A percentile compares a stretch with the other conserved stretches of the same genome.
These are phyloP conservation scores for Pedionomus torquatus DNA, from an alignment of 2,113 vertebrate species.

Conservation along the genomic window DNA sequence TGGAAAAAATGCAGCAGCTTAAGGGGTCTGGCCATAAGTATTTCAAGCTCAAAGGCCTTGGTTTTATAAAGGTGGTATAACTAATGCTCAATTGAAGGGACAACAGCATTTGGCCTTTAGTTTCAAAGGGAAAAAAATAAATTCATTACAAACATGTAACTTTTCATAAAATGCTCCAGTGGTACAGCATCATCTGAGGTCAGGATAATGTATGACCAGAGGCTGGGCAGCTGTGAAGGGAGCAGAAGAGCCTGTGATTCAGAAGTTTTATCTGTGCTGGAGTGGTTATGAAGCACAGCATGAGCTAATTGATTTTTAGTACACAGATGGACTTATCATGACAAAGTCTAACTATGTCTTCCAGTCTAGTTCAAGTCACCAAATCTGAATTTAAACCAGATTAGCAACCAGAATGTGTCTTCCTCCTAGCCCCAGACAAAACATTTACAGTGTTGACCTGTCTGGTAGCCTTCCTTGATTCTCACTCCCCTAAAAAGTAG, in stretches of 20 bases:
- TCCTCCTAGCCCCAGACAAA: background rate
- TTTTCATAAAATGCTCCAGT: background rate
- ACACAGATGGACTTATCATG: background rate
- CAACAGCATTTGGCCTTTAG: background rate
- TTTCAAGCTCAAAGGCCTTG: background rate
- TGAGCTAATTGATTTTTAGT: background rate
- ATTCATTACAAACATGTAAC: background rate
- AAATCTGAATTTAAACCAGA: background rate
- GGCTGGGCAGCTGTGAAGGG: background rate
- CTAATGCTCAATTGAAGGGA: background rate
- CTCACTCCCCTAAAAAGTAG: background rate
- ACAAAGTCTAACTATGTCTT: background rate
- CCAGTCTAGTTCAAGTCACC: background rate
- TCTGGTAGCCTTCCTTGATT: background rate
- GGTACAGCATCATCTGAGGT: background rate
- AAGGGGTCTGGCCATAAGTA: background rate
- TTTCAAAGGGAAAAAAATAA: background rate
- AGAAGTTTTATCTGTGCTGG: background rate
- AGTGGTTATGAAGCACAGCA: background rate
- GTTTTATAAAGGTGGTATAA: background rate
- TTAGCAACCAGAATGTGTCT: background rate
- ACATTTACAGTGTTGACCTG: background rate
- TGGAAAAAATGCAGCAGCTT: background rate
- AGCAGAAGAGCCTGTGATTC: background rate
- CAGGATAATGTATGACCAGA: background rate